Evolutionary conservation across 2,888 invertebrate species (phyloP), one percentile per base, ranked within the genome.

Genomic region (Zygothrica quintamaculata): DNA sequence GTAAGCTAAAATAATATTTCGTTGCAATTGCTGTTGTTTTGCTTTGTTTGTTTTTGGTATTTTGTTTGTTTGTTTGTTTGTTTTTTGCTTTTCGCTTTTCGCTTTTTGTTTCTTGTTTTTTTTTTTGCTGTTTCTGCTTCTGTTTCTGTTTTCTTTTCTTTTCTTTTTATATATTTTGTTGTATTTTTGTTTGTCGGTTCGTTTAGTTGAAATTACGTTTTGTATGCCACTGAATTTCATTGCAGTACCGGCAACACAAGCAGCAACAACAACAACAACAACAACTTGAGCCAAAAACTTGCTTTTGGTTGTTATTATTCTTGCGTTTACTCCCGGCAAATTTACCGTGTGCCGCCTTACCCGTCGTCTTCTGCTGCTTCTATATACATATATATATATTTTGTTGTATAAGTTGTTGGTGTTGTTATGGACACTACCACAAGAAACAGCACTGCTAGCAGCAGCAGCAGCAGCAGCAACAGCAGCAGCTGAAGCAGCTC

Each of bases 161-260:
- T 9, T 44, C 53, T 62, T 50, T 31, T 44, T 22, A 18, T 36
- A 25, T 8, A 8, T 47, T n/a, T 44, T 9, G 13, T 31, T 68
- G 22, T 68, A 52, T 65, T 73, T 76, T 67, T 77, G 74, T 80
- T 80, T 87, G 85, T 84, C 72, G 80, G 69, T 88, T 87, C 81
- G 86, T 85, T 88, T 87, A 87, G 87, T 72, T 85, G 84, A 81
- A 88, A 84, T 87, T 87, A 88, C 87, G 80, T 87, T 84, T 84
- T 84, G 78, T 84, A 65, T 87, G 85, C 85, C 85, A 81, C 87
- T 84, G 82, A 84, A 87, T 87, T 84, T 87, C 77, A 74, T 87
- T 88, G 85, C 60, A 65, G 77, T 50, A 55, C 29, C 51, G 36
- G 12, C 50, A 33, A 15, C 50, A 48, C 6, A 43, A 44, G 13